Percentiles rank a stretch among this genome's conserved stretches.
Evolutionary conservation across 2,888 invertebrate species (phyloP).

Genomic region (Philaethria dido): DNA sequence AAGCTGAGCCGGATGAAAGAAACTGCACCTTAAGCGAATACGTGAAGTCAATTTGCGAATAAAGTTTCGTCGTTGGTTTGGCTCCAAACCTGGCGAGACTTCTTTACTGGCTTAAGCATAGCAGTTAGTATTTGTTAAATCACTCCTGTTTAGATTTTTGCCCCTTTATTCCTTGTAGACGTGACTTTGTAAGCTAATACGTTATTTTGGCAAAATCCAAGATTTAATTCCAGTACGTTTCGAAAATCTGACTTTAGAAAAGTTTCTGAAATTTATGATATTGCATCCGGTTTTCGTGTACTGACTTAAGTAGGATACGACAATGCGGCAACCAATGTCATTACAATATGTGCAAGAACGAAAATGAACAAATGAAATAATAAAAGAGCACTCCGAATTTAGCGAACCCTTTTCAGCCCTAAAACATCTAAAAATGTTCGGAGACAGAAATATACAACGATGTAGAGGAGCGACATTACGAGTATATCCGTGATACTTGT

Average conservation of each 20-base stretch:
- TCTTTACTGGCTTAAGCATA: constrained; percentile 63
- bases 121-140: constrained; percentile 54
- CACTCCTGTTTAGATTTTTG: constrained; percentile 46
- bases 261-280: constrained; percentile 27
- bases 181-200: constrained; percentile 44
- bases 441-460: constrained; percentile 48
- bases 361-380: constrained; percentile 33
- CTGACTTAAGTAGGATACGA: constrained; percentile 27
- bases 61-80: constrained; percentile 75
- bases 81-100: constrained; percentile 52
- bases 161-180: constrained; percentile 38
- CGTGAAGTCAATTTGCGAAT: constrained; percentile 83
- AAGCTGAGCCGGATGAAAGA: constrained; percentile 75
- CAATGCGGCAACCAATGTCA: background rate
- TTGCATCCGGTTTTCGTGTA: constrained; percentile 21
- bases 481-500: constrained; percentile 43
- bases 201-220: constrained; percentile 37
- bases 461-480: constrained; percentile 43
- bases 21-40: constrained; percentile 82
- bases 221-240: constrained; percentile 32
- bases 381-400: constrained; percentile 37
- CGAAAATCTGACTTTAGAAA: constrained; percentile 20
- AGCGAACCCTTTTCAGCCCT: constrained; percentile 40
- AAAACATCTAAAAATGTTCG: constrained; percentile 38
- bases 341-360: constrained; percentile 18